These are phyloP conservation scores for Uria lomvia DNA, from an alignment of 2,113 vertebrate species.

Conservation along the genomic window DNA sequence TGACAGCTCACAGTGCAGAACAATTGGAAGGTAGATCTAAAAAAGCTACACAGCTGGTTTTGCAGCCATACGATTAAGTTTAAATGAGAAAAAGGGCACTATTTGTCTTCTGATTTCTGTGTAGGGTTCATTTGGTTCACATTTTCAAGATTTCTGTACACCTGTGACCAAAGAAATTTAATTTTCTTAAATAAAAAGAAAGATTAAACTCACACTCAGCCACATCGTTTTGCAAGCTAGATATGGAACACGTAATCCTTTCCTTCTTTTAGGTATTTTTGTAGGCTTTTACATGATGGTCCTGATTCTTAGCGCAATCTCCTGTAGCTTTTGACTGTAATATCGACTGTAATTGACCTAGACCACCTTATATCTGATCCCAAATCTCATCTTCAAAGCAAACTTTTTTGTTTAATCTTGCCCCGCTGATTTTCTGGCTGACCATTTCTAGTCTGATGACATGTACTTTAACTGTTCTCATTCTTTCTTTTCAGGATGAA, in stretches of 20 bases:
- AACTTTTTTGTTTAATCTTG: background rate
- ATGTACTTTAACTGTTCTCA: background rate
- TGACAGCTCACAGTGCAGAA: background rate
- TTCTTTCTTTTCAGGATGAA: background rate
- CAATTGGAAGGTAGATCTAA: background rate
- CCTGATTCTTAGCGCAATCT: background rate
- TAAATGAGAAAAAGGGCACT: background rate
- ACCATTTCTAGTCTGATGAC: background rate
- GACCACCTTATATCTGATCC: background rate
- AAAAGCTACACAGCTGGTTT: background rate
- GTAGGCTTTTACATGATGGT: background rate
- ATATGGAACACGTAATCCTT: background rate
- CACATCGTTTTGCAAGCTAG: background rate
- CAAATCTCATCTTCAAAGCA: background rate
- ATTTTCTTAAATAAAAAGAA: background rate
- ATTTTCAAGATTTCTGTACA: background rate
- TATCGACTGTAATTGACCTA: background rate
- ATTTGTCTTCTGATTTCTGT: background rate
- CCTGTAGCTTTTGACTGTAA: background rate
- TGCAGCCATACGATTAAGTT: background rate
- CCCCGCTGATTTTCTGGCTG: background rate
- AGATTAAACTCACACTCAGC: background rate
- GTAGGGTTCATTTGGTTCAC: background rate
- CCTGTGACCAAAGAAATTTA: background rate
- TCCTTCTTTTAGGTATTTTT: background rate